These are phyloP conservation scores for Perodicticus potto DNA, from an alignment of 2,797 vertebrate species.

Conservation along the genomic window DNA sequence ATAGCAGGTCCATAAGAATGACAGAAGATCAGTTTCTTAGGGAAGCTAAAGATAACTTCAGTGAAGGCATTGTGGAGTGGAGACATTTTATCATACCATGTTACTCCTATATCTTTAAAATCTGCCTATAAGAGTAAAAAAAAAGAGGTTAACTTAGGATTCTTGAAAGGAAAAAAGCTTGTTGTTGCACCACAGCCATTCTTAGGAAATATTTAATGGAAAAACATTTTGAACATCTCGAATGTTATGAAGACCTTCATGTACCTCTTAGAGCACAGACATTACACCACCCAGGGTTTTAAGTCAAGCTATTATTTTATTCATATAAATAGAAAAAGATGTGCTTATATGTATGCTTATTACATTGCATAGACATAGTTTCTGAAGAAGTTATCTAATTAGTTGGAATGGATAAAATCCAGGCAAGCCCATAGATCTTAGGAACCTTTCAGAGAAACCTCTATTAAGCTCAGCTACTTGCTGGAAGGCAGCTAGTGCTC, in stretches of 20 bases:
- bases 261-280: not conserved
- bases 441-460: not conserved
- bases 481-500: not conserved
- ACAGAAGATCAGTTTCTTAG: not conserved
- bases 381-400: not conserved
- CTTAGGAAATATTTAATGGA: not conserved
- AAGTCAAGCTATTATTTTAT: not conserved
- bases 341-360: not conserved
- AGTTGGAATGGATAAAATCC: not conserved
- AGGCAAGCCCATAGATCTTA: not conserved
- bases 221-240: not conserved
- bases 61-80: not conserved
- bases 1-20: not conserved
- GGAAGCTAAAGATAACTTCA: not conserved
- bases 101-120: conserved; percentile 21
- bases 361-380: not conserved
- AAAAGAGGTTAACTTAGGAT: not conserved
- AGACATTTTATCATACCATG: not conserved
- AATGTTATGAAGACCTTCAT: not conserved
- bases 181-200: not conserved
- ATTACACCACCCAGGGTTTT: not conserved
- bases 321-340: not conserved
- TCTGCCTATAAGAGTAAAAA: not conserved
- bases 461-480: not conserved
- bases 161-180: not conserved